These are phyloP conservation scores for Cynocephalus volans DNA, from an alignment of 2,113 vertebrate genomes.

Conservation along the genomic window DNA sequence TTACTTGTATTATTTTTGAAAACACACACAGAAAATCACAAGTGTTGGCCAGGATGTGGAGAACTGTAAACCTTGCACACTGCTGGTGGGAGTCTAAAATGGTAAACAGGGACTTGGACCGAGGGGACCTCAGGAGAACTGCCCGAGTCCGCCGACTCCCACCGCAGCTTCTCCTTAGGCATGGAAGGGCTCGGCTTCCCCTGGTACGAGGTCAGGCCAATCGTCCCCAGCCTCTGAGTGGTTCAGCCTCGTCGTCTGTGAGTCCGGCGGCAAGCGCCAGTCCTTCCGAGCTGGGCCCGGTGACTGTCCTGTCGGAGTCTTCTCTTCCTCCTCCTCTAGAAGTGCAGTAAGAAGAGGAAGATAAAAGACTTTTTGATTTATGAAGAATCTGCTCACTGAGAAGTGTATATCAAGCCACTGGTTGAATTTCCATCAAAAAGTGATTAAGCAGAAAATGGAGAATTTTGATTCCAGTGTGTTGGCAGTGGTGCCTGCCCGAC, in stretches of 20 bases:
- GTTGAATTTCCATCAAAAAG: slow-evolving; percentile 50
- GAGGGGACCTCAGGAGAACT: accelerated
- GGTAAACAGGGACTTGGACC: accelerated
- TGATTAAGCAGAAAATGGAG: slow-evolving; percentile 73
- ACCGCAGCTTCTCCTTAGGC: accelerated
- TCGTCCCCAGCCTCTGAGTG: accelerated
- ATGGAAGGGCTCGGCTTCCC: not conserved
- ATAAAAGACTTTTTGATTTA: slow-evolving; percentile 19
- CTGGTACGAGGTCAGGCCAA: not conserved
- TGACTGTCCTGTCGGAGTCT: not conserved
- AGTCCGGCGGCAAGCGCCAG: not conserved
- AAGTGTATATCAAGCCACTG: not conserved
- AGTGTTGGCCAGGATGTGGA: not conserved
- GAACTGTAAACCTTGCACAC: not conserved
- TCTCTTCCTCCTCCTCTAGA: not conserved
- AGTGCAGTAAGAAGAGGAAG: not conserved
- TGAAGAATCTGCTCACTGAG: slow-evolving; percentile 35
- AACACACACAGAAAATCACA: not conserved
- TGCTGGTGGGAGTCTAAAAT: not conserved
- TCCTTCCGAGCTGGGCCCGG: too few species aligned
- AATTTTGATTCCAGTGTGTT: slow-evolving; percentile 59
- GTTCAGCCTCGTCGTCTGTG: not conserved
- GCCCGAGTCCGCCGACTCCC: accelerated
- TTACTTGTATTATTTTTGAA: not conserved
- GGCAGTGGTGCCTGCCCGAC: too few species aligned